phyloP scores from a whole-genome alignment of 2,797 vertebrate species.

The Sebastes elongatus region DNA sequence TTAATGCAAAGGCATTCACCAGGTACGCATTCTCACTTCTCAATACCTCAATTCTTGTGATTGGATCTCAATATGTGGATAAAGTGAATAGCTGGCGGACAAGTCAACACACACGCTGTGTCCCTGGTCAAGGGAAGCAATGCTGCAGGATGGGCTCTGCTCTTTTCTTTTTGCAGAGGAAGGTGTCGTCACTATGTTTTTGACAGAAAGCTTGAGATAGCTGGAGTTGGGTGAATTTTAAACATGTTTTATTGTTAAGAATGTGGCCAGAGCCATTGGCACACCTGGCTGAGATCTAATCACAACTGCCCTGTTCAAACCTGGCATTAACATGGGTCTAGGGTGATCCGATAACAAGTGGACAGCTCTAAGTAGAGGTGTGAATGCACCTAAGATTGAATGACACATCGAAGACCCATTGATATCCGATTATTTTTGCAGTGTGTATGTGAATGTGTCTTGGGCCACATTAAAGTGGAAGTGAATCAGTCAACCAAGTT shows the following conservation, averaged over 20 bases:
- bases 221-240: neutral
- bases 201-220: neutral
- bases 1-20: neutral
- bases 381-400: too few relatives aligned
- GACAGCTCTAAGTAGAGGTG: too few relatives aligned
- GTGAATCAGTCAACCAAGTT: too few relatives aligned
- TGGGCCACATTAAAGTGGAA: too few relatives aligned
- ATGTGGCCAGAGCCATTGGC: neutral
- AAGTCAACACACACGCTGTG: too few relatives aligned
- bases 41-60: neutral
- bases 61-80: neutral
- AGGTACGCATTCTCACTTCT: neutral
- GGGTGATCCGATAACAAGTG: too few relatives aligned
- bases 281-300: neutral
- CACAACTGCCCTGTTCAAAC: too few relatives aligned
- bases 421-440: too few relatives aligned
- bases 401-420: too few relatives aligned
- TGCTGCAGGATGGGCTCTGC: neutral
- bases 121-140: neutral
- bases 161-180: neutral
- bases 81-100: neutral
- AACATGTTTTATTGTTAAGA: neutral
- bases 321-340: too few relatives aligned
- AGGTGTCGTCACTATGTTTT: too few relatives aligned
- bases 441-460: too few relatives aligned